Evolutionary conservation across 1,140 invertebrate genomes (phyloP), one percentile per base, ranked within the genome.

Genomic region (Drosophila lini): DNA sequence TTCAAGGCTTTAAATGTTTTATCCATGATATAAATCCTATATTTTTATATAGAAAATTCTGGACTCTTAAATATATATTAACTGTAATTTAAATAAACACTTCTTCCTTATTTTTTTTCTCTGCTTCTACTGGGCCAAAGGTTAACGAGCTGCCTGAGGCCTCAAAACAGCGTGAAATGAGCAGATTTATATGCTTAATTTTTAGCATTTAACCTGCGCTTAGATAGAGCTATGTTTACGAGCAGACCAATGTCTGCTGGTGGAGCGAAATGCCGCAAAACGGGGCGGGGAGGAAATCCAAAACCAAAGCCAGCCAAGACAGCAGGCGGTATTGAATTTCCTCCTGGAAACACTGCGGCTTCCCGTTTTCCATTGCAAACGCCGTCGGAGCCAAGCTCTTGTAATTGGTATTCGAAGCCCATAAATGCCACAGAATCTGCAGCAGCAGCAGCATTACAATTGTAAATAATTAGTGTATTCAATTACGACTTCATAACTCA

Each of bases 401-500:
- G 63, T 62, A 84, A 80, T 80, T 79, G 58, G 60, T 69, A 77
- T 61, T 65, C 56, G 31, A 56, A 77, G 36, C 40, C 38, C 47
- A 74, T 78, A 74, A 78, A 78, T 75, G 68, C 44, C 41, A 25
- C 40, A 48, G 52, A n/a, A n/a, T 58, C 31, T 28, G 25, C 25
- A 28, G 25, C 25, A 28, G 25, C 42, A 42, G 52, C 55, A 60
- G 71, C 47, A 80, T 65, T 77, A 70, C 69, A 41, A 31, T 50
- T 38, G 76, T 57, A 70, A 59, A 80, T 88, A 84, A 88, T 83
- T 70, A 73, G 61, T 15, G 58, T 60, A 84, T 88, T 88, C 84
- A 88, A 88, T 88, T 80, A 88, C 80, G 80, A 73, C 36, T 78
- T 80, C 80, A 84, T 89, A 80, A 78, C 63, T 78, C 58, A 84